Evolutionary conservation across 2,797 vertebrate genomes (phyloP).

Genomic region (Trachops cirrhosus): DNA sequence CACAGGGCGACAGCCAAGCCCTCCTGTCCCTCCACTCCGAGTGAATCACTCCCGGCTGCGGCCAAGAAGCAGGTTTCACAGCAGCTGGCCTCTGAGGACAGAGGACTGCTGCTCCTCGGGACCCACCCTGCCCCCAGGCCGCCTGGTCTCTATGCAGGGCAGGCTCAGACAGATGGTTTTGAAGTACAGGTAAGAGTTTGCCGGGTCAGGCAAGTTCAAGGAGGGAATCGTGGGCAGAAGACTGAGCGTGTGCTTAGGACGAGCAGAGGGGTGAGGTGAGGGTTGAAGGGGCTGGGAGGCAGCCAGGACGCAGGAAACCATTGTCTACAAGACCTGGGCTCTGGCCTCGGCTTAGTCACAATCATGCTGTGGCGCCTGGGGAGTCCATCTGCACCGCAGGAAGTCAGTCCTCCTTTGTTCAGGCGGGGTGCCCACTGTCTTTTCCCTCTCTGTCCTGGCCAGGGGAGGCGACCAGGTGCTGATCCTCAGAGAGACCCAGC

Average conservation of each 20-base stretch:
- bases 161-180: neutral
- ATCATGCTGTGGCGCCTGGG: neutral
- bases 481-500: neutral
- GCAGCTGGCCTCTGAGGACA: neutral
- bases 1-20: neutral
- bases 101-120: neutral
- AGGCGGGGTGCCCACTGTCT: neutral
- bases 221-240: neutral
- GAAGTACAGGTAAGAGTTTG: neutral
- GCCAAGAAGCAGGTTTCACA: neutral
- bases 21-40: neutral
- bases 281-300: neutral
- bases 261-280: rapidly evolving
- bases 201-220: neutral
- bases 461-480: neutral
- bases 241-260: neutral
- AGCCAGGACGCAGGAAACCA: rapidly evolving
- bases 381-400: neutral
- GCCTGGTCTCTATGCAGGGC: neutral
- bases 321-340: neutral
- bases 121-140: neutral
- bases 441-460: neutral
- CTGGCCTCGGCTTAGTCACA: neutral
- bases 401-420: neutral
- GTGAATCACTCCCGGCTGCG: conserved; percentile 18